Conservation (phyloP, 1,140 invertebrate species). For the Cydia pomonella region DNA sequence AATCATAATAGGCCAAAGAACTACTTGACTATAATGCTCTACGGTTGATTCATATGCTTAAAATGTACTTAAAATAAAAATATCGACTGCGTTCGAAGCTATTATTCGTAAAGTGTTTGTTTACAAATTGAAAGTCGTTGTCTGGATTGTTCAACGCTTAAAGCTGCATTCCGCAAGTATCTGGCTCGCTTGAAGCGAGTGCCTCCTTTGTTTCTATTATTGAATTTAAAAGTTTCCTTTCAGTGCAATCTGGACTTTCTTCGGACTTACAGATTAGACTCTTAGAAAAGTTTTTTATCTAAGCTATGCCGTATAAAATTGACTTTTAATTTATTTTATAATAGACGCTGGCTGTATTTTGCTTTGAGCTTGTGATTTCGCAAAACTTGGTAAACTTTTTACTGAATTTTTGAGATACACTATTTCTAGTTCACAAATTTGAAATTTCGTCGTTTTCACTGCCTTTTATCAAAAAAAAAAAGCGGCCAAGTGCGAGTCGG, state of each 20-base stretch:
- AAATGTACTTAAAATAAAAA: too few relatives aligned
- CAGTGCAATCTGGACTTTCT: slow-evolving; percentile 31
- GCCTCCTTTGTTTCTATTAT: slow-evolving; percentile 32
- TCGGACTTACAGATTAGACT: slow-evolving; percentile 6
- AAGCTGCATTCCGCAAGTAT: background rate
- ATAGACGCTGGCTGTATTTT: too few relatives aligned
- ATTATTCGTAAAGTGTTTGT: background rate
- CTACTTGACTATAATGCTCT: too few relatives aligned
- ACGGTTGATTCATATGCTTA: background rate
- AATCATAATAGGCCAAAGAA: background rate
- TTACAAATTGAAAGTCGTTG: background rate
- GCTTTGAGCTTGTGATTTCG: too few relatives aligned
- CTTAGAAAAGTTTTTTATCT: slow-evolving; percentile 7
- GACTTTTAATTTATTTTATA: background rate
- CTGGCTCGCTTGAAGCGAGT: background rate
- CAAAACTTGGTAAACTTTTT: too few relatives aligned
- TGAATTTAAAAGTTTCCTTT: slow-evolving; percentile 37
- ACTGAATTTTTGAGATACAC: too few relatives aligned
- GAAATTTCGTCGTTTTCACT: too few relatives aligned
- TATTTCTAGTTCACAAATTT: too few relatives aligned
- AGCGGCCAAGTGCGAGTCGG: too few relatives aligned
- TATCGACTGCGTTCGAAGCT: background rate
- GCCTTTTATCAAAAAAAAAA: too few relatives aligned
- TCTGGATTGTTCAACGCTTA: slow-evolving; percentile 11
- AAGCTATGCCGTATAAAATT: background rate